phyloP scores from a whole-genome alignment of 2,888 invertebrate species.

The Drosophila subquinaria region DNA sequence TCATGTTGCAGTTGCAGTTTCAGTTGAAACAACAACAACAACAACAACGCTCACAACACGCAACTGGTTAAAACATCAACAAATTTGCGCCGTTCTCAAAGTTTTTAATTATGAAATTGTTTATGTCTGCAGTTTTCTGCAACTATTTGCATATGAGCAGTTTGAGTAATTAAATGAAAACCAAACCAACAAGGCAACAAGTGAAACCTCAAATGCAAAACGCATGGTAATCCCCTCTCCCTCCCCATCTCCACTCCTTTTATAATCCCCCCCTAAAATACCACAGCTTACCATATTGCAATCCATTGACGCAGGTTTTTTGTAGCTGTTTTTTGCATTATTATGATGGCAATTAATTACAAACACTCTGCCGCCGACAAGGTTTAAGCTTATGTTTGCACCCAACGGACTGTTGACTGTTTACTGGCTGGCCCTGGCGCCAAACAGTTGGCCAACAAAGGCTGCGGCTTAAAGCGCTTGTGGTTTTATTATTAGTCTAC shows the following conservation, averaged over 20 bases:
- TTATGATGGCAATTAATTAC: slow-evolving; percentile 71
- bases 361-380: slow-evolving; percentile 52
- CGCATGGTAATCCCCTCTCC: slow-evolving; percentile 24
- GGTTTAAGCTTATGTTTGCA: slow-evolving; percentile 38
- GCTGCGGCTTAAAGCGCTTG: slow-evolving; percentile 41
- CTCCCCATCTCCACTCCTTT: not conserved
- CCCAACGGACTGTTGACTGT: slow-evolving; percentile 13
- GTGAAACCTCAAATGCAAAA: slow-evolving; percentile 43
- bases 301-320: slow-evolving; percentile 15
- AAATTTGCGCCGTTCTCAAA: slow-evolving; percentile 28
- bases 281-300: not conserved
- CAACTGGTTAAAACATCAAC: slow-evolving; percentile 37
- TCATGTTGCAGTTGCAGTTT: slow-evolving; percentile 27
- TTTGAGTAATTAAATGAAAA: slow-evolving; percentile 55
- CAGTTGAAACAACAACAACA: slow-evolving; percentile 12
- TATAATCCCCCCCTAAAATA: not conserved
- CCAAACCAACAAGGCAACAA: slow-evolving; percentile 41
- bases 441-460: slow-evolving; percentile 57
- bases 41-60: slow-evolving; percentile 19
- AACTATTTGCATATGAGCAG: slow-evolving; percentile 42
- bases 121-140: slow-evolving; percentile 42
- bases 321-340: slow-evolving; percentile 45
- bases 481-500: slow-evolving; percentile 50
- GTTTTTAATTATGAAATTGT: slow-evolving; percentile 55
- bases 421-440: slow-evolving; percentile 44